A percentile compares a stretch with the other conserved stretches of the same genome.
Evolutionary conservation across 35 echinoderm and acorn worm species (phyloP).

Genomic region (Apostichopus parvimensis): DNA sequence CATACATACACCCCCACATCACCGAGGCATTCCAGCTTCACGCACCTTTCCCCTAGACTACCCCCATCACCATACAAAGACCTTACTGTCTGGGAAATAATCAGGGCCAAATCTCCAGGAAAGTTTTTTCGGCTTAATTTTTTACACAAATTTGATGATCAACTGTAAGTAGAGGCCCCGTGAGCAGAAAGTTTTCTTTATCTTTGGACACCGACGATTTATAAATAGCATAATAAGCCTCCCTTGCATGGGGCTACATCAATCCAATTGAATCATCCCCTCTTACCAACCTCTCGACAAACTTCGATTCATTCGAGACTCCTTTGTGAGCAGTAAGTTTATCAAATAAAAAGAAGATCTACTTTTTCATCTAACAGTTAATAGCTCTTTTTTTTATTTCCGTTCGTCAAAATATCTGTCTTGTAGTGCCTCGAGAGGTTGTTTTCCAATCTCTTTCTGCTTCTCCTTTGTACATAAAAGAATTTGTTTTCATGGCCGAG

Average conservation of each 20-base stretch:
- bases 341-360: background rate
- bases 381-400: background rate
- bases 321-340: background rate
- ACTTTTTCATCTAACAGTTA: background rate
- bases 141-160: no score
- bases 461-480: background rate
- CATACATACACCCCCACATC: no score
- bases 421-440: background rate
- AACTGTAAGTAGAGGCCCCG: no score
- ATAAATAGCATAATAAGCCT: no score
- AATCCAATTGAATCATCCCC: background rate
- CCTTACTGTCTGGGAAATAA: no score
- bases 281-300: background rate
- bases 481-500: background rate
- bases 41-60: no score
- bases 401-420: background rate
- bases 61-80: no score
- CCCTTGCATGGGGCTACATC: background rate
- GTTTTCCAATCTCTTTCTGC: background rate
- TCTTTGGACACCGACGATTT: no score
- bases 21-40: no score
- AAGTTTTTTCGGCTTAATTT: no score
- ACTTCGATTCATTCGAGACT: background rate
- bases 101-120: no score
- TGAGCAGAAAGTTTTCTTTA: no score